phyloP scores from a whole-genome alignment of 2,797 vertebrate species.

The Ctenochaetus hawaiiensis region DNA sequence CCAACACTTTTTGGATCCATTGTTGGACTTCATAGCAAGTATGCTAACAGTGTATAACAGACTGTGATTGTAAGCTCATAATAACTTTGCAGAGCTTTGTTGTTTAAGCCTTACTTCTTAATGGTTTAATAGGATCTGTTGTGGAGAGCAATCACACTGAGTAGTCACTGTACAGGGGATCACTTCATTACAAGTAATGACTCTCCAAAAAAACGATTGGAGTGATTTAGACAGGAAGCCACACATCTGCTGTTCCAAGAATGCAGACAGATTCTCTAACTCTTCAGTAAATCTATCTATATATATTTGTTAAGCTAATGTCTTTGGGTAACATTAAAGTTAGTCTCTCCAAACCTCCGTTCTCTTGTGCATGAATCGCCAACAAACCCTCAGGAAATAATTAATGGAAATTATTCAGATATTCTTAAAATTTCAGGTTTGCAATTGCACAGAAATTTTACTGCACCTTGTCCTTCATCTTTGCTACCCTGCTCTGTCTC shows the following conservation, averaged over 20 bases:
- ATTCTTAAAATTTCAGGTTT: conserved; percentile 31
- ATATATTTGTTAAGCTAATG: not conserved
- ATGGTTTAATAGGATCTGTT: conserved; percentile 69
- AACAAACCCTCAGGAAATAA: not conserved
- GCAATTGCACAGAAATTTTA: not conserved
- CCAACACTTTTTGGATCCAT: not conserved
- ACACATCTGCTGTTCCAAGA: not conserved
- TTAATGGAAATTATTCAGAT: conserved; percentile 8
- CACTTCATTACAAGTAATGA: conserved; percentile 46
- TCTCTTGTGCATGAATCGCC: conserved; percentile 39
- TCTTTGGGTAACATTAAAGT: conserved; percentile 6
- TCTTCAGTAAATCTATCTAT: not conserved
- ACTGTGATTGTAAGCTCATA: conserved; percentile 37
- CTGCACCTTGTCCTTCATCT: not conserved
- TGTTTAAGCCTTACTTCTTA: conserved; percentile 62
- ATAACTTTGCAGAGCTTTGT: conserved; percentile 35
- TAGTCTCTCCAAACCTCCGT: not conserved
- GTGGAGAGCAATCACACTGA: conserved; percentile 50
- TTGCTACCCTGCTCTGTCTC: not conserved
- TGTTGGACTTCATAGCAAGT: not conserved
- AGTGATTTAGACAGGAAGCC: not conserved
- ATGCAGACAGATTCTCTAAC: not conserved
- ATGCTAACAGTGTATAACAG: conserved; percentile 23
- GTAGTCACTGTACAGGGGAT: conserved; percentile 39
- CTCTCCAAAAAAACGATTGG: conserved; percentile 18